Conservation (phyloP, 2,888 invertebrate species). For the Caenorhabditis plicata region DNA sequence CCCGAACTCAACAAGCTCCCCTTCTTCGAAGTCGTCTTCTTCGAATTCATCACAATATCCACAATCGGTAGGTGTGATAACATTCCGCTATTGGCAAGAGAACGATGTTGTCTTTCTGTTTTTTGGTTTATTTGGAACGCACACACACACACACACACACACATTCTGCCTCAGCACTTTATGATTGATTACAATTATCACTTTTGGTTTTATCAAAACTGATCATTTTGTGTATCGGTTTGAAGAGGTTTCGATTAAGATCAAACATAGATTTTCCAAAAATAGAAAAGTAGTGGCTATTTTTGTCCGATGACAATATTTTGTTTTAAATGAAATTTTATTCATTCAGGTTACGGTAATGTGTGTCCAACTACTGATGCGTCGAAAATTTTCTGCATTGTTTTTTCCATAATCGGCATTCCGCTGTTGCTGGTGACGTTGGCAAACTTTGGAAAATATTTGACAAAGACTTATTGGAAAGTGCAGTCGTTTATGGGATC, state of each 20-base stretch:
- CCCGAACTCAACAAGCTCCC: conserved; percentile 14
- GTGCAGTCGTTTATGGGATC: neutral
- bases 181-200: too few species aligned
- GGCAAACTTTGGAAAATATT: conserved; percentile 38
- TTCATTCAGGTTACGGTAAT: conserved; percentile 55
- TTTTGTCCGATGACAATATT: too few species aligned
- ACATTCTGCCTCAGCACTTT: too few species aligned
- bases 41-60: conserved; percentile 42
- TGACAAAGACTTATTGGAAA: conserved; percentile 31
- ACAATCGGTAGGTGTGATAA: conserved; percentile 41
- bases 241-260: too few species aligned
- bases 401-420: conserved; percentile 43
- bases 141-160: too few species aligned
- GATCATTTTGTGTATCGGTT: too few species aligned
- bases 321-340: neutral
- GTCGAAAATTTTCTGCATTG: conserved; percentile 37
- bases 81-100: too few species aligned
- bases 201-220: too few species aligned
- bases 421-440: conserved; percentile 36
- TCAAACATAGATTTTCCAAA: too few species aligned
- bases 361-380: conserved; percentile 37
- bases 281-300: too few species aligned
- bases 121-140: too few species aligned
- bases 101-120: too few species aligned
- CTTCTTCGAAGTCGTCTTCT: conserved; percentile 37